Conservation (phyloP, 30 jellyfish, hydroid and myxozoan genomes). For the Mastigias papua region DNA sequence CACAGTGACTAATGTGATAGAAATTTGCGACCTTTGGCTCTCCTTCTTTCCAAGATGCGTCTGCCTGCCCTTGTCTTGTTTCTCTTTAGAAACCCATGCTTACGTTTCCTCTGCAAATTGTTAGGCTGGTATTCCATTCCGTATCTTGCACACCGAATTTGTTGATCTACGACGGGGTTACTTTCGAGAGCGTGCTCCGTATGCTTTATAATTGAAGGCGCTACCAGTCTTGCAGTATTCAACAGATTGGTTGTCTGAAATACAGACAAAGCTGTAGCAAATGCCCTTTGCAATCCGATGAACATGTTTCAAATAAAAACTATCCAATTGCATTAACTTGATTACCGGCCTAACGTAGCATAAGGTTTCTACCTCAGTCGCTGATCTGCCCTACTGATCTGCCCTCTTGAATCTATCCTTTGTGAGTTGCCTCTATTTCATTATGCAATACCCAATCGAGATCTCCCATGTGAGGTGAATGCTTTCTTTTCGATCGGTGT, state of each 20-base stretch:
- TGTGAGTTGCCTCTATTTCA: neutral
- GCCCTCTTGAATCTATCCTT: neutral
- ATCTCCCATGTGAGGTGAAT: slow-evolving; percentile 12
- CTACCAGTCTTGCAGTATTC: slow-evolving; percentile 1
- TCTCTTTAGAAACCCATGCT: slow-evolving; percentile 88
- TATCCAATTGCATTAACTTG: too few species aligned
- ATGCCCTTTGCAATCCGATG: slow-evolving; percentile 9
- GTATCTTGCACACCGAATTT: slow-evolving; percentile 76
- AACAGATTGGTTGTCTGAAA: neutral
- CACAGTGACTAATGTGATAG: slow-evolving; percentile 83
- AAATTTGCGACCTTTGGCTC: slow-evolving; percentile 84
- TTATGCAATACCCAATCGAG: neutral
- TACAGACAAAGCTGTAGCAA: neutral
- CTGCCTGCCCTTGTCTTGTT: slow-evolving; percentile 87
- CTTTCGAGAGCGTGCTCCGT: neutral
- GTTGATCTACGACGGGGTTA: slow-evolving; percentile 29
- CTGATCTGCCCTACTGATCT: too few species aligned
- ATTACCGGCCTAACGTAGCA: too few species aligned
- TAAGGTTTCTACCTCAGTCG: neutral
- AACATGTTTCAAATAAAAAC: neutral
- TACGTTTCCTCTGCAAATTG: slow-evolving; percentile 84
- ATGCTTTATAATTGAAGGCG: neutral
- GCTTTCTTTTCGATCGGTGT: slow-evolving; percentile 6
- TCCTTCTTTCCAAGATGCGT: slow-evolving; percentile 67
- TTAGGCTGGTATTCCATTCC: slow-evolving; percentile 99